These are phyloP conservation scores for Epicampocera succincta DNA, from an alignment of 2,888 invertebrate genomes.

Conservation along the genomic window DNA sequence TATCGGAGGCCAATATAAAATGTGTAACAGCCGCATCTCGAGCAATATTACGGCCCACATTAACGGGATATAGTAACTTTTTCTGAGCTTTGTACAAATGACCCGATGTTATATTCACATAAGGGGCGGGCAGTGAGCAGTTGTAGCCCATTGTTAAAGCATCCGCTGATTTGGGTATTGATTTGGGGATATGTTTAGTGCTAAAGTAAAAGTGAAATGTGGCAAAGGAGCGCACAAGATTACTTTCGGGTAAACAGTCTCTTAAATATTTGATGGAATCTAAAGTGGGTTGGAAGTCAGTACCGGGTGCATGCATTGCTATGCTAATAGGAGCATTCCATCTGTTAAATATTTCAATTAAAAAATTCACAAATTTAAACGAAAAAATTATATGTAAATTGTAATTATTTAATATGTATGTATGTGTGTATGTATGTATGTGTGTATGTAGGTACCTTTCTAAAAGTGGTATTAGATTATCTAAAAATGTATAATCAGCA, in stretches of 20 bases:
- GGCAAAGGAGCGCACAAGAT: slow-evolving; percentile 89
- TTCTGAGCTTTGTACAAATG: slow-evolving; percentile 90
- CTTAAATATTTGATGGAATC: slow-evolving; percentile 91
- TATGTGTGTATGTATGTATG: background rate
- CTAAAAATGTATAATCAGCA: slow-evolving; percentile 94
- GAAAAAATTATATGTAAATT: too few relatives aligned
- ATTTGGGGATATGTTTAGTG: slow-evolving; percentile 91
- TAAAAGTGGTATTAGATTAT: slow-evolving; percentile 92
- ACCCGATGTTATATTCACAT: slow-evolving; percentile 85
- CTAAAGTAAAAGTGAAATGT: slow-evolving; percentile 96
- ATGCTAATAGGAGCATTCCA: slow-evolving; percentile 95
- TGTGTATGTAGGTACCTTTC: slow-evolving; percentile 83
- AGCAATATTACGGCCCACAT: slow-evolving; percentile 94
- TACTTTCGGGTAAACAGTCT: slow-evolving; percentile 86
- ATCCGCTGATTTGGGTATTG: slow-evolving; percentile 86
- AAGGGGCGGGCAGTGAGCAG: slow-evolving; percentile 88
- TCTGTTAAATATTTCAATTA: slow-evolving; percentile 77
- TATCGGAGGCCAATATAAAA: slow-evolving; percentile 92
- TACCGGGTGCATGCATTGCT: slow-evolving; percentile 93
- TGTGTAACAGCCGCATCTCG: slow-evolving; percentile 91
- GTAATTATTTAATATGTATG: too few relatives aligned
- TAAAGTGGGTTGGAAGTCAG: slow-evolving; percentile 89
- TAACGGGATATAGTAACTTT: slow-evolving; percentile 93
- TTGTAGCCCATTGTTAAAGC: slow-evolving; percentile 86
- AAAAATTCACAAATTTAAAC: too few relatives aligned